Conservation (phyloP, 2,797 vertebrate species). For the Leptoclinus maculatus region DNA sequence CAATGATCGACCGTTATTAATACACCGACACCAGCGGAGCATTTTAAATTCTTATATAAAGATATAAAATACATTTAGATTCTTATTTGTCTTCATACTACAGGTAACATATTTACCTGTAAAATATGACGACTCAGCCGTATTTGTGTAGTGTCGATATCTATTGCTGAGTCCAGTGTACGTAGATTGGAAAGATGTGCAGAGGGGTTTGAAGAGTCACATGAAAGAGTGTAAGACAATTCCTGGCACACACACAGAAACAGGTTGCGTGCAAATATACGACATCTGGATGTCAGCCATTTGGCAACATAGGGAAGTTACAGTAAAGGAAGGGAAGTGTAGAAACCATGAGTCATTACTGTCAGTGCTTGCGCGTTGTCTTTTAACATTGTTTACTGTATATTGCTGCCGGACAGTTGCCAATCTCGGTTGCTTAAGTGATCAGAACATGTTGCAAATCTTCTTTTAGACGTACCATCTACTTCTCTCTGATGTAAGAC, state of each 20-base stretch:
- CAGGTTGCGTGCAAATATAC: conserved; percentile 6
- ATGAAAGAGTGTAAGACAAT: neutral
- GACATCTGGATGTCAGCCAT: conserved; percentile 12
- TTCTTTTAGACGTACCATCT: conserved; percentile 5
- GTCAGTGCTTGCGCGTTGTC: neutral
- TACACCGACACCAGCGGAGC: neutral
- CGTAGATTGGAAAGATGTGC: neutral
- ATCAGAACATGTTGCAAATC: conserved; percentile 23
- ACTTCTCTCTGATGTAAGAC: neutral
- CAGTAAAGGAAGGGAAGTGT: conserved; percentile 52
- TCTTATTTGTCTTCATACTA: neutral
- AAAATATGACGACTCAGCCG: neutral
- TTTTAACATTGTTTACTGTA: conserved; percentile 40
- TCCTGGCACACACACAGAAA: neutral
- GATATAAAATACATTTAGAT: no score
- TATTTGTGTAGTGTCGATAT: neutral
- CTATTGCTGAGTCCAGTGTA: neutral
- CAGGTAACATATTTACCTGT: neutral
- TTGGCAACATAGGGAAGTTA: conserved; percentile 67
- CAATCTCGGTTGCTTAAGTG: conserved; percentile 4
- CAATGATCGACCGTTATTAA: neutral
- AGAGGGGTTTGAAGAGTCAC: neutral
- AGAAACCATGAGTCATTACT: conserved; percentile 46
- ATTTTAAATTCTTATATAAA: no score
- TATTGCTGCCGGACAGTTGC: neutral